Conservation (phyloP, 2,113 vertebrate genomes). For the Rhinopomastus cyanomelas region DNA sequence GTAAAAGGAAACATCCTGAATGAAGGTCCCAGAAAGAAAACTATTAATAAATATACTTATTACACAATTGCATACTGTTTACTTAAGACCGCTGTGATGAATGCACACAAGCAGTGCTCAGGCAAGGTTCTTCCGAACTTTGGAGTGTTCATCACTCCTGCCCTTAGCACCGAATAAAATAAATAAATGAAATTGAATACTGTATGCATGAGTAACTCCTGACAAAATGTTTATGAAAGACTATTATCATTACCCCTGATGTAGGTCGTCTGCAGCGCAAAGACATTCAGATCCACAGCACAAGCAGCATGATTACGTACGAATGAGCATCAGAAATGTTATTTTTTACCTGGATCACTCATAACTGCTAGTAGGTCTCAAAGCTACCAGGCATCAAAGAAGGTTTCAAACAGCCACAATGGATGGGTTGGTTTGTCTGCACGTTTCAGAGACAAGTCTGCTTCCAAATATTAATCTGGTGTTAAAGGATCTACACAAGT, state of each 20-base stretch:
- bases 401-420: background rate
- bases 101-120: background rate
- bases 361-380: background rate
- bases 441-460: background rate
- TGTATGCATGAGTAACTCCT: background rate
- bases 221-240: background rate
- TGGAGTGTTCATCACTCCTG: background rate
- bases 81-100: background rate
- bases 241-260: background rate
- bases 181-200: constrained; percentile 6
- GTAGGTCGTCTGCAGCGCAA: background rate
- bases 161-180: background rate
- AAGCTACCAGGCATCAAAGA: background rate
- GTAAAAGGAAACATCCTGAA: background rate
- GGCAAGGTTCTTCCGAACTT: background rate
- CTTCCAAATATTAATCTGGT: background rate
- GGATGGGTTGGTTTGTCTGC: background rate
- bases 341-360: background rate
- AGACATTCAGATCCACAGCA: background rate
- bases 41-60: background rate
- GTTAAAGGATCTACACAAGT: background rate
- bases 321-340: background rate
- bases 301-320: background rate
- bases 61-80: background rate
- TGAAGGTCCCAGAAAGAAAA: background rate